Evolutionary conservation across 2,113 vertebrate species (phyloP), one percentile per base, ranked within the genome.

Genomic region (Chauna torquata): DNA sequence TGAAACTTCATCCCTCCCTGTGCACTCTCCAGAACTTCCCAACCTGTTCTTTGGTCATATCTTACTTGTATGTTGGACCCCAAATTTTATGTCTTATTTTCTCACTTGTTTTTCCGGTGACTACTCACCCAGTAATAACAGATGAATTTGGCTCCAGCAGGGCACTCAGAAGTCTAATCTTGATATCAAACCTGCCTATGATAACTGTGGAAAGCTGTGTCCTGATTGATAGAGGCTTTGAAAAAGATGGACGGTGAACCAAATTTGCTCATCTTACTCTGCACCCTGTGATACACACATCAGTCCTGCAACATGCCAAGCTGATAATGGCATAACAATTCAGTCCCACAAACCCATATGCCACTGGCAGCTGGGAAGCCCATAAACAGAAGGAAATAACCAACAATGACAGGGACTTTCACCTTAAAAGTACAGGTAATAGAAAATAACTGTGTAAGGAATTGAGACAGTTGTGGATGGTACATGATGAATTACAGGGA

Each of bases 241-340:
- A 65, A 91, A 94, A 93, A 72, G 42, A 77, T 66, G 83, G 59
- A 78, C 55, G 78, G 61, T 78, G 50, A 78, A 75, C 64, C n/a
- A 92, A 81, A 94, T 96, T 93, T 95, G 64, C 57, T 88, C 50
- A 47, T 86, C 62, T 88, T 93, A 79, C 34, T 79, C 77, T 91
- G 66, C 61, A 92, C 49, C 52, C 76, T 88, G 76, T 74, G 83
- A 88, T 91, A 58, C 64, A 9, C 17, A 79, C 40, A 68, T 92
- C 81, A 78, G 65, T 82, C 74, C 55, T 70, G 69, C 72, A 86
- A 49, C 54, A 80, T 54, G 49, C 82, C 76, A 55, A 79, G 69
- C 72, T 84, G 77, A 40, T 83, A 88, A 64, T 16, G 23, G 72
- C 74, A 38, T 25, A 72, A 55, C 23, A 70, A 7, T 72, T 71